Evolutionary conservation across 2,113 vertebrate species (phyloP).

Genomic region (Hyla sarda): DNA sequence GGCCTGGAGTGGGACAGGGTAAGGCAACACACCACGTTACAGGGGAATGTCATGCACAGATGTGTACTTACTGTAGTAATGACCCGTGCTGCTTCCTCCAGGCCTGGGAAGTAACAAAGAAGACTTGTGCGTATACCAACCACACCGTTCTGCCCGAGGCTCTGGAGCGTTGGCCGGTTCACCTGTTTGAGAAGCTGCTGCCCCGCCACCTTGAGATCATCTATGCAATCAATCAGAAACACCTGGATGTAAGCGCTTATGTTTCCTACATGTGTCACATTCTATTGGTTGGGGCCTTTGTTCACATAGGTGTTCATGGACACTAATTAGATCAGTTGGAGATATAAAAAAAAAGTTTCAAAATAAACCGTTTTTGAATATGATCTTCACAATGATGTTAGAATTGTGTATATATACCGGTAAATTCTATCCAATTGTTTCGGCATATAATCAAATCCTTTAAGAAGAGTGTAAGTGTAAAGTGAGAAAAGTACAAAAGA

Average conservation of each 20-base stretch:
- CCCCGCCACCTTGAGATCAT: slow-evolving; percentile 84
- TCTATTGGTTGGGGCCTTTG: background rate
- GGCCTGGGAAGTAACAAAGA: slow-evolving; percentile 88
- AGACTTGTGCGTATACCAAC: slow-evolving; percentile 87
- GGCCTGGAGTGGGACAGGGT: slow-evolving; percentile 87
- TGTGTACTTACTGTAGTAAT: background rate
- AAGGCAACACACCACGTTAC: background rate
- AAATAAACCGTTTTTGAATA: no score
- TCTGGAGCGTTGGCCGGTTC: slow-evolving; percentile 85
- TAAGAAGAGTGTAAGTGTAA: no score
- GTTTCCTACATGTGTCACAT: background rate
- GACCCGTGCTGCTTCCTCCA: slow-evolving; percentile 58
- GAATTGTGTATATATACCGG: no score
- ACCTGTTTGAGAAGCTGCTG: slow-evolving; percentile 85
- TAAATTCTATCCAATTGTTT: no score
- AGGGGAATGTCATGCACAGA: background rate
- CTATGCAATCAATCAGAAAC: slow-evolving; percentile 83
- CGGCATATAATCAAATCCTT: no score
- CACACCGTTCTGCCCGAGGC: slow-evolving; percentile 88
- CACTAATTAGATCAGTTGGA: background rate
- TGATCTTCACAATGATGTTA: no score
- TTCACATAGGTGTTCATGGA: background rate
- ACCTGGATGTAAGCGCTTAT: slow-evolving; percentile 76
- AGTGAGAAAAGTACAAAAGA: no score
- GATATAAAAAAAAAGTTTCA: background rate